phyloP scores from a whole-genome alignment of 1,140 invertebrate genomes.

The Eupeodes corollae region DNA sequence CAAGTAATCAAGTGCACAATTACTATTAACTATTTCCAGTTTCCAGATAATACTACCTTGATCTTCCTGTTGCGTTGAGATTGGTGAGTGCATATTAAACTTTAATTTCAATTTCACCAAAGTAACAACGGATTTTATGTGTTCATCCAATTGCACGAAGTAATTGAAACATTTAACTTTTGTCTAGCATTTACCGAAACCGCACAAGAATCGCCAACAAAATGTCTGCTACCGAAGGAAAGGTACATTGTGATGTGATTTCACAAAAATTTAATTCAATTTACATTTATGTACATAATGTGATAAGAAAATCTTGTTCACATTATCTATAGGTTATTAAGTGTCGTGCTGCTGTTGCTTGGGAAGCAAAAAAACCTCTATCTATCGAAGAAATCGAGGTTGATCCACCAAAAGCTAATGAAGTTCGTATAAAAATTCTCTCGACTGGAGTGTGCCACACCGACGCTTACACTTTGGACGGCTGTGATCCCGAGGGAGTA shows the following conservation, averaged over 20 bases:
- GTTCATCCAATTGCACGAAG: too few relatives aligned
- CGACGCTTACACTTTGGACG: slow-evolving; percentile 87
- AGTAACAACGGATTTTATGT: too few relatives aligned
- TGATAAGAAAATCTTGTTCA: background rate
- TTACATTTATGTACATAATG: background rate
- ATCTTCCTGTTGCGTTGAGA: too few relatives aligned
- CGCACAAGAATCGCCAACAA: slow-evolving; percentile 10
- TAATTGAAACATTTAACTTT: too few relatives aligned
- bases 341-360: slow-evolving; percentile 85
- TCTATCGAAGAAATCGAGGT: slow-evolving; percentile 87
- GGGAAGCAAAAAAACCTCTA: slow-evolving; percentile 77
- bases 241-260: slow-evolving; percentile 13
- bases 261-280: slow-evolving; percentile 1
- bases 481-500: slow-evolving; percentile 84
- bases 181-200: too few relatives aligned
- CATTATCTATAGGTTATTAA: slow-evolving; percentile 55
- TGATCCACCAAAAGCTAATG: slow-evolving; percentile 80
- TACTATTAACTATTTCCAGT: too few relatives aligned
- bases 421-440: slow-evolving; percentile 71
- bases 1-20: too few relatives aligned
- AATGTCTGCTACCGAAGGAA: slow-evolving; percentile 30
- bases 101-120: too few relatives aligned
- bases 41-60: too few relatives aligned
- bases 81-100: too few relatives aligned
- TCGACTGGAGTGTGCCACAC: slow-evolving; percentile 93